Base-by-base conservation (phyloP, 30 jellyfish, hydroid and myxozoan genomes). In the Turritopsis rubra region DNA sequence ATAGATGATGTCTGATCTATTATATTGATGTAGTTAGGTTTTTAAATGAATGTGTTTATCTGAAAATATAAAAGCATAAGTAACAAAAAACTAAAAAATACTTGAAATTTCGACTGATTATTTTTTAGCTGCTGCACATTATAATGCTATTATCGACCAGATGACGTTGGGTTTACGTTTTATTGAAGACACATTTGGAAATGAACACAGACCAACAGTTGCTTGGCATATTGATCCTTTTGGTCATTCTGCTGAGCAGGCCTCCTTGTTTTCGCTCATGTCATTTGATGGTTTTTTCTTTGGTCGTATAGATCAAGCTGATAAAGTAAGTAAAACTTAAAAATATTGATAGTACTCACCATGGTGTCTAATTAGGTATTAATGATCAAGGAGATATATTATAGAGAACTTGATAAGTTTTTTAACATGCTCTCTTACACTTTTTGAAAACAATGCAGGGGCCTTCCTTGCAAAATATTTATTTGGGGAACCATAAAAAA, bases 191-290 rank as follows among this genome's bases (percentile, higher is more conserved):
- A 88, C 95, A 16, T 93, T 93, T 85, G 99, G 99, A 19, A 70
- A 87, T 9, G 96, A 93, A 18, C 96, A 96, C 8, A 82, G 99
- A 31, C 99, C 99, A 21, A 77, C 82, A 30, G 88, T 93, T 72
- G 99, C 99, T 21, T 93, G 99, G 99, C 99, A 93, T 77, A 93
- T 93, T 22, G 99, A 93, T 65, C 99, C 99, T 25, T 93, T 93
- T 86, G 99, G 99, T 16, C 99, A 93, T 71, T 93, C 99, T 7
- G 99, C 99, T 21, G 99, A 93, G 65, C 99, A 93, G 71, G 99
- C 99, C 13, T 93, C 99, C 8, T 86, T 93, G 81, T 93, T 93
- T 80, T 88, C 99, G 18, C 68, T 88, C 91, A 93, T 93, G 99
- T 93, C 99, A 1, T 93, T 93, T 82, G 99, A 93, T 79, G 99